A percentile compares a stretch with the other conserved stretches of the same genome.
phyloP scores from a whole-genome alignment of 1,140 invertebrate species.

The Chironomus tepperi region DNA sequence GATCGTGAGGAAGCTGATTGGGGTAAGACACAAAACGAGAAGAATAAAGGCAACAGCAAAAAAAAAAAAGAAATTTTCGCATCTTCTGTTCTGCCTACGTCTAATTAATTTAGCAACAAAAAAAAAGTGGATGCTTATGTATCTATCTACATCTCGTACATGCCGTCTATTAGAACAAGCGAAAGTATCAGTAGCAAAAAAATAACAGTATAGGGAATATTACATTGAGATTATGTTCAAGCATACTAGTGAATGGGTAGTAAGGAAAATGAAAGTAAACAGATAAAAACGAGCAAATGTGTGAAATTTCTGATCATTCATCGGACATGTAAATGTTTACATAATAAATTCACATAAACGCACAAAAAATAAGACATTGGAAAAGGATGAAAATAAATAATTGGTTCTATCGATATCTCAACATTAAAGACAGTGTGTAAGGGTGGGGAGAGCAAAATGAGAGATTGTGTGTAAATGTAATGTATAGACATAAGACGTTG shows the following conservation, averaged over 20 bases:
- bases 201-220: background rate
- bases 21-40: too few species aligned
- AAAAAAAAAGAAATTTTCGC: too few species aligned
- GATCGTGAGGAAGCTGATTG: too few species aligned
- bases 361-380: conserved; percentile 1
- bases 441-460: background rate
- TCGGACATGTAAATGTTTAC: conserved; percentile 20
- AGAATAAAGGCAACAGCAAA: too few species aligned
- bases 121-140: background rate
- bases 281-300: conserved; percentile 11
- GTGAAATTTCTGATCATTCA: conserved; percentile 21
- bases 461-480: background rate
- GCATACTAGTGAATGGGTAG: background rate
- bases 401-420: conserved; percentile 10
- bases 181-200: too few species aligned
- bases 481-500: background rate
- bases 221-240: conserved; percentile 1
- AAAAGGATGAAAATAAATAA: conserved; percentile 19
- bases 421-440: background rate
- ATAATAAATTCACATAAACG: conserved; percentile 22
- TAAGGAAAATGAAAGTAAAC: background rate
- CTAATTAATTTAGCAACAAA: conserved; percentile 6
- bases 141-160: background rate
- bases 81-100: background rate
- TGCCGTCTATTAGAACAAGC: background rate